Base-by-base conservation (phyloP, 2,888 invertebrate species). In the Empis stercorea region DNA sequence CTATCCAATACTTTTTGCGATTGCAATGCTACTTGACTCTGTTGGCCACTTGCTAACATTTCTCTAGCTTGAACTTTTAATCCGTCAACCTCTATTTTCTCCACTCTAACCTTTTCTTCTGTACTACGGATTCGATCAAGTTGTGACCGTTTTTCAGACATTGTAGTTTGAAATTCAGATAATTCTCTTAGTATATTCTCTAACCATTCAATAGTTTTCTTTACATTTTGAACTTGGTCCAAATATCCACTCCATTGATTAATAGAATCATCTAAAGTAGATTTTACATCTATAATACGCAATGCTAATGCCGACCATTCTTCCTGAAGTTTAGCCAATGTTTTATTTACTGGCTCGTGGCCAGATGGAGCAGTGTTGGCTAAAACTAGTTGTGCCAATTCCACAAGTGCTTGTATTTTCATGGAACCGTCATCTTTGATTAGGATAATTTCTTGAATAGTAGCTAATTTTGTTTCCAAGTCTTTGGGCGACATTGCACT, bases 361-460 rank as follows among this genome's bases (percentile, higher is more conserved):
- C 95, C 95, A 32, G 79, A 73, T 2, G 88, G 85, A 0, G 93
- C 88, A 0, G 95, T 94, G 60, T 92, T 94, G 0, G 88, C 87
- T 58, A 94, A 72, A 1, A 94, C 88, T 55, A 80, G 82, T 68
- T 96, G 95, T 0, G 92, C 93, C 55, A 88, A 69, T 59, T 94
- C 94, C n/a, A 93, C 84, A 38, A 89, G 78, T 44, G 80, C 79
- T 61, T 95, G 91, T 30, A 93, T 84, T 66, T 86, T 86, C 0
- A 81, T 78, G 57, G 89, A 91, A 4, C 94, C 94, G 71, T 91
- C 91, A 57, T 96, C 95, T 68, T 94, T 95, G 51, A 84, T 81
- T n/a, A 93, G 70, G 42, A 91, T 72, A 42, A 95, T 72, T 63
- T 92, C 92, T 73, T 94, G 84, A 54, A 86, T 84, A 13, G 81